Conservation (phyloP, 92 coral and sea anemone species). For the Umimayanthus chanpuru region DNA sequence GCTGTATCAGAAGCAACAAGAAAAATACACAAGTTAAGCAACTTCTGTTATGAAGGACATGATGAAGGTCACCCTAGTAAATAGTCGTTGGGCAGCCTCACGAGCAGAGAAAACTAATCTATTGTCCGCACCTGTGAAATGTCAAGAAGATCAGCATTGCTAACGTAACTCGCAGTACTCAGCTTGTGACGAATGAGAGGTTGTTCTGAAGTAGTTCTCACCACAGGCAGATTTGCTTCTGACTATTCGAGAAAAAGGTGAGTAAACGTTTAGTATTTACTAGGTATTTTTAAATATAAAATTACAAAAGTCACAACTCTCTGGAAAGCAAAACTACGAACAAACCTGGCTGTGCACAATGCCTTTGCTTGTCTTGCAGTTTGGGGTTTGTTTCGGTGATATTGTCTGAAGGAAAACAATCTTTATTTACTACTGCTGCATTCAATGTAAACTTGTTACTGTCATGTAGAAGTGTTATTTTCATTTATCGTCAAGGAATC, state of each 20-base stretch:
- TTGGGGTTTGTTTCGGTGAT: not conserved
- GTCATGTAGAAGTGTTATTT: no score
- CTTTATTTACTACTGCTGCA: no score
- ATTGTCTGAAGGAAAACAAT: not conserved
- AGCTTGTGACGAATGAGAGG: constrained; percentile 16
- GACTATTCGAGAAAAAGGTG: not conserved
- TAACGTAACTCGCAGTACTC: constrained; percentile 26
- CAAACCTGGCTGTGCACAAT: constrained; percentile 42
- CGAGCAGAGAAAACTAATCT: not conserved
- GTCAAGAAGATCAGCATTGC: not conserved
- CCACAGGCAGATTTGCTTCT: constrained; percentile 11
- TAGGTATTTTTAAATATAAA: not conserved
- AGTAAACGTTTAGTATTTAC: not conserved
- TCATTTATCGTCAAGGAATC: no score
- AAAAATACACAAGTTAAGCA: not conserved
- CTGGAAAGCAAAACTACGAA: not conserved
- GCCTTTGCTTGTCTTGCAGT: constrained; percentile 26
- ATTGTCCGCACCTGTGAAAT: not conserved
- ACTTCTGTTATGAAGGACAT: not conserved
- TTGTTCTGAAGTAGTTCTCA: constrained; percentile 26
- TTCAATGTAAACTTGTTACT: not conserved
- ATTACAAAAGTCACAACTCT: not conserved
- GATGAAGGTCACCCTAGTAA: not conserved
- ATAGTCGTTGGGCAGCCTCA: not conserved
- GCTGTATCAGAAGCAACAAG: constrained; percentile 6